A percentile compares a stretch with the other conserved stretches of the same genome.
phyloP scores from a whole-genome alignment of 1,140 invertebrate genomes.

The Bombus consobrinus region DNA sequence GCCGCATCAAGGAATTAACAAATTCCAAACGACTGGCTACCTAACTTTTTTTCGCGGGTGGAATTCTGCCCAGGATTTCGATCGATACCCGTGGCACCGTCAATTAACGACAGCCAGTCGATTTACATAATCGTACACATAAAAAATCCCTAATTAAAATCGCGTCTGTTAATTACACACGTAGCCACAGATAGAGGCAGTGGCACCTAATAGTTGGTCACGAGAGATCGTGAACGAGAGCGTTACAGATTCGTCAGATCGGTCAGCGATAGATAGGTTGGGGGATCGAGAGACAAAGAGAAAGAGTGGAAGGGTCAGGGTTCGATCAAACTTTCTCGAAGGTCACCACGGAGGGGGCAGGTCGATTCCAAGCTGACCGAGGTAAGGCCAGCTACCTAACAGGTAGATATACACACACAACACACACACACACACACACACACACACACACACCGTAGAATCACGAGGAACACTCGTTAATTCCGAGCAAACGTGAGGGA shows the following conservation, averaged over 20 bases:
- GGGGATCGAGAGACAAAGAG: slow-evolving; percentile 55
- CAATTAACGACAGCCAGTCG: slow-evolving; percentile 23
- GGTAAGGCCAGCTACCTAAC: slow-evolving; percentile 59
- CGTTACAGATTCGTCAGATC: slow-evolving; percentile 51
- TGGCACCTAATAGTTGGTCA: slow-evolving; percentile 24
- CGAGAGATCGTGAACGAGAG: slow-evolving; percentile 43
- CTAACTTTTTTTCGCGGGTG: background rate
- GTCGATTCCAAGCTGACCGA: slow-evolving; percentile 55
- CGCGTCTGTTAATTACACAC: slow-evolving; percentile 35
- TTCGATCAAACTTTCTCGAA: slow-evolving; percentile 73
- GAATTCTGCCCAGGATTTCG: background rate
- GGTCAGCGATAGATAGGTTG: background rate
- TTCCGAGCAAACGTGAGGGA: background rate
- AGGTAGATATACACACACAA: slow-evolving; percentile 61
- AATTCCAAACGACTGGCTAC: background rate
- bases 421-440: background rate
- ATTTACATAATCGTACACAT: slow-evolving; percentile 46
- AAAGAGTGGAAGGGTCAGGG: slow-evolving; percentile 59
- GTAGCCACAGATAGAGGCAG: background rate
- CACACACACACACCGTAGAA: background rate
- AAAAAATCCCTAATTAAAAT: slow-evolving; percentile 47
- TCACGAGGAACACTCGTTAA: slow-evolving; percentile 44
- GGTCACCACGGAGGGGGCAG: slow-evolving; percentile 54
- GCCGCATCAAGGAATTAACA: slow-evolving; percentile 32
- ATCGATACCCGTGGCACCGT: slow-evolving; percentile 21